A percentile compares a stretch with the other conserved stretches of the same genome.
phyloP scores from a whole-genome alignment of 1,140 invertebrate species.

The Hypothenemus hampei region DNA sequence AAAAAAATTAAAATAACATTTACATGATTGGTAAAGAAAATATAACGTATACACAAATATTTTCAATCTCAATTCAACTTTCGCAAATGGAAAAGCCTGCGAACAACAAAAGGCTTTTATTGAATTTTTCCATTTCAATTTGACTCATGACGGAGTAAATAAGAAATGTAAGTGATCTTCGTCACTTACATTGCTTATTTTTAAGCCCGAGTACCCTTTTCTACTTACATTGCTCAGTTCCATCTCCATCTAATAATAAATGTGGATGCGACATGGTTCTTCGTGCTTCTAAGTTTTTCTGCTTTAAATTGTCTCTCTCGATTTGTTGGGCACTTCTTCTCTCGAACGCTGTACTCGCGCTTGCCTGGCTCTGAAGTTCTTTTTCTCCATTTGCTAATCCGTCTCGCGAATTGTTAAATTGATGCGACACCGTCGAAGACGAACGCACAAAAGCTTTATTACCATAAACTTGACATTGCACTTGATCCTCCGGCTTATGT shows the following conservation, averaged over 20 bases:
- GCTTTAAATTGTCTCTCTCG: constrained; percentile 52
- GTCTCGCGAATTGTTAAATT: neutral
- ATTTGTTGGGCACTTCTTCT: constrained; percentile 54
- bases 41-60: too few species aligned
- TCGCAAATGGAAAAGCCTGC: too few species aligned
- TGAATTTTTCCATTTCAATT: too few species aligned
- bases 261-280: constrained; percentile 62
- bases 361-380: constrained; percentile 3
- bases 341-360: constrained; percentile 19
- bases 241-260: constrained; percentile 54
- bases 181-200: too few species aligned
- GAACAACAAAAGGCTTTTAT: too few species aligned
- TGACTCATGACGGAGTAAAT: too few species aligned
- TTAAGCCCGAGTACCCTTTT: too few species aligned
- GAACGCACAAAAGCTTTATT: constrained; percentile 2
- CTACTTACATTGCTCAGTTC: constrained; percentile 23
- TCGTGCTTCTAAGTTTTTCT: constrained; percentile 52
- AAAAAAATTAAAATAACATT: too few species aligned
- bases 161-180: too few species aligned
- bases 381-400: constrained; percentile 3
- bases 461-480: constrained; percentile 38
- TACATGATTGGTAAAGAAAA: too few species aligned
- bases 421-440: neutral
- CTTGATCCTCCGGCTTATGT: constrained; percentile 45
- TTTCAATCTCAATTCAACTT: too few species aligned